phyloP scores from a whole-genome alignment of 2,797 vertebrate species.

The Danio aesculapii region DNA sequence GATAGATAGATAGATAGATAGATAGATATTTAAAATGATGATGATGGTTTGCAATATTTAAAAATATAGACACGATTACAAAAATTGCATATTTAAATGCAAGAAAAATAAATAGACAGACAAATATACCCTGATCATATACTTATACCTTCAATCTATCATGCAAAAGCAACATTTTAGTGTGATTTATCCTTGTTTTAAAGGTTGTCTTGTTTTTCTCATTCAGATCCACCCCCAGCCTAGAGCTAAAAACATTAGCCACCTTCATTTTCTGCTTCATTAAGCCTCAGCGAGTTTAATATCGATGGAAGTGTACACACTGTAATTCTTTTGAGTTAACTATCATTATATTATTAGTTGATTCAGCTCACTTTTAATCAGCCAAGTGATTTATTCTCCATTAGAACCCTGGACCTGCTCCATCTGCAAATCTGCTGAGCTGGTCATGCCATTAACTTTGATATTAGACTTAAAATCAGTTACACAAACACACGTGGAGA shows the following conservation, averaged over 20 bases:
- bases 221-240: slow-evolving; percentile 36
- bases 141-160: no score
- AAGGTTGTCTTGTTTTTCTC: slow-evolving; percentile 43
- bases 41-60: no score
- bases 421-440: slow-evolving; percentile 78
- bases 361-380: slow-evolving; percentile 77
- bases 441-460: slow-evolving; percentile 74
- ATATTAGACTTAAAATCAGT: slow-evolving; percentile 53
- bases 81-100: no score
- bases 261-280: slow-evolving; percentile 65
- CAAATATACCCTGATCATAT: no score
- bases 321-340: slow-evolving; percentile 56
- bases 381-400: slow-evolving; percentile 75
- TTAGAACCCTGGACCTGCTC: slow-evolving; percentile 70
- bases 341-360: slow-evolving; percentile 70
- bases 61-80: no score
- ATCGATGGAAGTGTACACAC: slow-evolving; percentile 56
- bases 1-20: no score
- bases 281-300: slow-evolving; percentile 59
- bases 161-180: no score
- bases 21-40: no score
- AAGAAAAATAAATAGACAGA: no score
- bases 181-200: neutral
- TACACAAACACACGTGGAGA: slow-evolving; percentile 17
- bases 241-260: slow-evolving; percentile 57